A percentile compares a stretch with the other conserved stretches of the same genome.
Conservation (phyloP, 2,888 invertebrate genomes). For the Pterobdella sp. region DNA sequence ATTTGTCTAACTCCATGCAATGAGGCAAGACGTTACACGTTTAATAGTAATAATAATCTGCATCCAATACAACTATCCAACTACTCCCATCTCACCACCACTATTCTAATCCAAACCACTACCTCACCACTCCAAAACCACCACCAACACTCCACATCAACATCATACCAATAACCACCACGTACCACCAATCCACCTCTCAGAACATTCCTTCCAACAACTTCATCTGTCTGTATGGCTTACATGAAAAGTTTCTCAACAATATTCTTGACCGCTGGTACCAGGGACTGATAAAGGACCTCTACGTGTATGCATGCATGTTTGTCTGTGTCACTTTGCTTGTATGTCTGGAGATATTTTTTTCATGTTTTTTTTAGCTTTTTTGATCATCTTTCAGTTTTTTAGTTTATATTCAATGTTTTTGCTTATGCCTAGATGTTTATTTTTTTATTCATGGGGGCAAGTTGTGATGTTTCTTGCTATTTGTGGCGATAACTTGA, state of each 20-base stretch:
- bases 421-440: no score
- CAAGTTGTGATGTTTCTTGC: no score
- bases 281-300: constrained; percentile 60
- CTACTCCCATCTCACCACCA: not conserved
- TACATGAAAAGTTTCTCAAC: constrained; percentile 66
- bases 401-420: no score
- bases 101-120: not conserved
- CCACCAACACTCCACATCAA: not conserved
- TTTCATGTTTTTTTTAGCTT: not conserved
- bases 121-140: not conserved
- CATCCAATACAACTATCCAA: not conserved
- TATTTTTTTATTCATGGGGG: not conserved
- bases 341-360: not conserved
- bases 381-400: not conserved
- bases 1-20: not conserved
- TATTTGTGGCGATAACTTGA: no score
- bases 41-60: not conserved
- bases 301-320: constrained; percentile 42
- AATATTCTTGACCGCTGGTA: constrained; percentile 60
- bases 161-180: not conserved
- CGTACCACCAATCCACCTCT: not conserved
- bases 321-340: not conserved
- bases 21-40: not conserved
- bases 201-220: constrained; percentile 45
- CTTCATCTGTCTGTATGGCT: constrained; percentile 62